Conservation (phyloP, 2,888 invertebrate species). For the Brenthis hecate region DNA sequence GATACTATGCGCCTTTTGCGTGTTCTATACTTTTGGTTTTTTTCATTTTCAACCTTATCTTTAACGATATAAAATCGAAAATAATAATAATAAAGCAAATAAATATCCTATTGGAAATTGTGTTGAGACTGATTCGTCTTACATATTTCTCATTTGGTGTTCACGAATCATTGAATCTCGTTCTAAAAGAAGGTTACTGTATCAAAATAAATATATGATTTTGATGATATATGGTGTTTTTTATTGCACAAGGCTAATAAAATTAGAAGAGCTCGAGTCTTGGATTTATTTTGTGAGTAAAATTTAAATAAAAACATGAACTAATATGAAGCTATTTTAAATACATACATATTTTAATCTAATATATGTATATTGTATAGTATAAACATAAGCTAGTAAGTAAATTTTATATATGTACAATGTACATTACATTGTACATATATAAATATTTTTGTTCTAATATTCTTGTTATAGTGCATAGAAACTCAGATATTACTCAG, state of each 20-base stretch:
- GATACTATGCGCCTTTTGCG: constrained; percentile 35
- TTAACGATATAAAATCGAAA: constrained; percentile 19
- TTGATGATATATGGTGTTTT: not conserved
- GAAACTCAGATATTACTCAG: no score
- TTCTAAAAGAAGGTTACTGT: constrained; percentile 23
- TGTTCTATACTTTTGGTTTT: constrained; percentile 18
- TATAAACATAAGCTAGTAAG: no score
- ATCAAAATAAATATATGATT: constrained; percentile 10
- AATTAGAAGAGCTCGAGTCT: not conserved
- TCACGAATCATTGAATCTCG: constrained; percentile 33
- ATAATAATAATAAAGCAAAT: constrained; percentile 14
- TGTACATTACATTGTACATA: no score
- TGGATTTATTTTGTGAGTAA: no score
- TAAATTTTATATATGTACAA: no score
- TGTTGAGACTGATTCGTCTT: constrained; percentile 36
- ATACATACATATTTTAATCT: no score
- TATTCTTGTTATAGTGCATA: no score
- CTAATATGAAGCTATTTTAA: no score
- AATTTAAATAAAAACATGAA: no score
- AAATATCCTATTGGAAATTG: constrained; percentile 34
- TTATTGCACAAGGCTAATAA: not conserved
- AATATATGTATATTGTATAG: no score
- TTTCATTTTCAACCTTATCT: constrained; percentile 28
- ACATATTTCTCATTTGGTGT: constrained; percentile 29
- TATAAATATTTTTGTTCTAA: no score